Conservation (phyloP, 1,140 invertebrate species). For the Pararge aegeria region DNA sequence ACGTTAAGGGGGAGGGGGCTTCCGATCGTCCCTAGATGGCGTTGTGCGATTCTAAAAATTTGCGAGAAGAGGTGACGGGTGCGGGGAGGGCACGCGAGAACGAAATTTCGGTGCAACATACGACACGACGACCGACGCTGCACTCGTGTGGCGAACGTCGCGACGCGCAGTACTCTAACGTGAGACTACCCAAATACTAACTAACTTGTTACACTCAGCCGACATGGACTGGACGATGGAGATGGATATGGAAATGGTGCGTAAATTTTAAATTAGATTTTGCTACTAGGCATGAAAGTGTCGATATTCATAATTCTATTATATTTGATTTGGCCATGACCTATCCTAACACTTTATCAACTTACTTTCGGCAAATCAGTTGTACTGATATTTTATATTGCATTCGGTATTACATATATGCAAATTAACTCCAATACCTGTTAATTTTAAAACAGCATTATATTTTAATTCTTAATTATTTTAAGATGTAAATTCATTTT, state of each 20-base stretch:
- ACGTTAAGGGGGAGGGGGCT: conserved; percentile 49
- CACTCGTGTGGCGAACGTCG: conserved; percentile 74
- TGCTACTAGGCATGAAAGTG: conserved; percentile 10
- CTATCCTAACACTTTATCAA: conserved; percentile 72
- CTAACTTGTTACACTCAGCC: conserved; percentile 46
- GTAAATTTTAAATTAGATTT: conserved; percentile 47
- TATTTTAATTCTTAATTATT: neutral
- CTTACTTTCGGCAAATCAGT: conserved; percentile 26
- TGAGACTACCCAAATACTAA: conserved; percentile 50
- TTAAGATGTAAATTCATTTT: neutral
- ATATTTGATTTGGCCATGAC: conserved; percentile 49
- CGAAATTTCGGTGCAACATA: conserved; percentile 77
- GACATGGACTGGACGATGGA: conserved; percentile 73
- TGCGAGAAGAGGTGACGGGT: conserved; percentile 55
- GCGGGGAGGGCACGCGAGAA: conserved; percentile 56
- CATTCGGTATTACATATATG: neutral
- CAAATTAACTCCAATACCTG: neutral
- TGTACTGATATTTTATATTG: conserved; percentile 24
- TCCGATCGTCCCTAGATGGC: conserved; percentile 69
- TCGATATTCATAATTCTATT: neutral
- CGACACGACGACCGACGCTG: conserved; percentile 69
- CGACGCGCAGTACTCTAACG: conserved; percentile 67
- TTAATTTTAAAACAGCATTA: too few species aligned
- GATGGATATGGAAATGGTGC: conserved; percentile 67
- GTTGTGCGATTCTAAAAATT: conserved; percentile 71